Evolutionary conservation across 2,113 vertebrate genomes (phyloP).

Genomic region (Microcebus lehilahytsara): DNA sequence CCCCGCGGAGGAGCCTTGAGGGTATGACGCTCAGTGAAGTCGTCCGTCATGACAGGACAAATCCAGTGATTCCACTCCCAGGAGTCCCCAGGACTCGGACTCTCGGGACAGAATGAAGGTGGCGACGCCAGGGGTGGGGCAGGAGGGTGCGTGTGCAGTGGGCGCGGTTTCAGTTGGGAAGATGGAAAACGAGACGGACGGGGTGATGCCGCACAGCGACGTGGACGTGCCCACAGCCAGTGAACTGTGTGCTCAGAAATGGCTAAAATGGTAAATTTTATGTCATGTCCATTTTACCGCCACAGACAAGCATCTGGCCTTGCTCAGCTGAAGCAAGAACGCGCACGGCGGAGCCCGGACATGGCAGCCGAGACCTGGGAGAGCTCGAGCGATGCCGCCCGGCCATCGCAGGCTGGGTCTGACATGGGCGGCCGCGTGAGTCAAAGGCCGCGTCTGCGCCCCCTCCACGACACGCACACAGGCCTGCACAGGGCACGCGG

Average conservation of each 20-base stretch:
- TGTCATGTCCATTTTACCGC: fast-evolving
- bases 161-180: neutral
- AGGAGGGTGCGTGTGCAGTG: neutral
- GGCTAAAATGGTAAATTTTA: neutral
- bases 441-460: fast-evolving
- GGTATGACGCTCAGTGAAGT: neutral
- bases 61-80: fast-evolving
- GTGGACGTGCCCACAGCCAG: fast-evolving
- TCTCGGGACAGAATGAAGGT: fast-evolving
- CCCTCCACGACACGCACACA: fast-evolving
- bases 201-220: fast-evolving
- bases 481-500: too few relatives aligned
- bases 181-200: fast-evolving
- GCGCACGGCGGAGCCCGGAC: fast-evolving
- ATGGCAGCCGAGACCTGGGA: fast-evolving
- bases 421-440: fast-evolving
- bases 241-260: too few relatives aligned
- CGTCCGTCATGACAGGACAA: neutral
- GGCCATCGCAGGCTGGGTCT: fast-evolving
- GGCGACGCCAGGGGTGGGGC: neutral
- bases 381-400: fast-evolving
- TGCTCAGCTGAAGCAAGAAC: too few relatives aligned
- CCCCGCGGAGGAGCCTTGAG: fast-evolving
- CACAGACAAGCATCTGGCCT: neutral
- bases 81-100: fast-evolving